phyloP scores from a whole-genome alignment of 1,140 invertebrate species.

The Tetranychus cinnabarinus region DNA sequence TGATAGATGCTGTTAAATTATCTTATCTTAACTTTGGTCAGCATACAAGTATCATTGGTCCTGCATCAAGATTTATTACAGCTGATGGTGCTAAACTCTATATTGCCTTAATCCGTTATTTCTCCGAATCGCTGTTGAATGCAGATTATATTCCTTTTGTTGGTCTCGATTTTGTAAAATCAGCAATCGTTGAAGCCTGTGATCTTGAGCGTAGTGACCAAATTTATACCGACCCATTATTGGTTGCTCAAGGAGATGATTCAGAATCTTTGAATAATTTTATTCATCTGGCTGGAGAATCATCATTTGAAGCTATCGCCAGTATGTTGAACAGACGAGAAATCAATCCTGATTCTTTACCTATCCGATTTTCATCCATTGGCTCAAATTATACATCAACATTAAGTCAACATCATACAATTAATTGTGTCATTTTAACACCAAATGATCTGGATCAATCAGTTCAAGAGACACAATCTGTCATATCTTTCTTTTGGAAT shows the following conservation, averaged over 20 bases:
- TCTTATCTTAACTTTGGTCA: constrained; percentile 3
- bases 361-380: background rate
- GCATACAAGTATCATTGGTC: constrained; percentile 4
- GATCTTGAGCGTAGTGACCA: background rate
- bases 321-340: background rate
- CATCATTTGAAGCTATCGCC: constrained; percentile 1
- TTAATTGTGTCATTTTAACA: background rate
- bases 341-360: background rate
- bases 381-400: background rate
- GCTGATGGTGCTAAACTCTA: background rate
- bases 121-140: background rate
- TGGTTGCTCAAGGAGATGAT: background rate
- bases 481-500: background rate
- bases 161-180: constrained; percentile 7
- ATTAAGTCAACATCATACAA: background rate
- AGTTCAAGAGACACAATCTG: background rate
- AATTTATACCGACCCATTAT: background rate
- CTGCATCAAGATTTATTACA: background rate
- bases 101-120: background rate
- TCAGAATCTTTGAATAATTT: background rate
- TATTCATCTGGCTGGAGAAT: constrained; percentile 5
- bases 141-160: background rate
- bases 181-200: constrained; percentile 3
- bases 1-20: background rate
- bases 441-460: background rate